These are phyloP conservation scores for Ectropis crepuscularia DNA, from an alignment of 2,888 invertebrate species.

Conservation along the genomic window DNA sequence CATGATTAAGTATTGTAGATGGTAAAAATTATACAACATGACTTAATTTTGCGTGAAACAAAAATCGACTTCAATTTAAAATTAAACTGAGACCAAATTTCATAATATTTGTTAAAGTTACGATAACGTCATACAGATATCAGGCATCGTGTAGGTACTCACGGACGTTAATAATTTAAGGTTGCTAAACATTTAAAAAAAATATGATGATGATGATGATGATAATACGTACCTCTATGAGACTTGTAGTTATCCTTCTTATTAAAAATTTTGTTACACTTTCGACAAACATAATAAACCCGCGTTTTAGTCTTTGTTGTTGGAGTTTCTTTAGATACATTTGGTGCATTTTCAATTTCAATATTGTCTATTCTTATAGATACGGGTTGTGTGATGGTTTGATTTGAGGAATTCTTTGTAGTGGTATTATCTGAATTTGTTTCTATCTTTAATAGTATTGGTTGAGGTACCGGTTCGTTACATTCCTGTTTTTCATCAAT, in stretches of 20 bases:
- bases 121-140: too few species aligned
- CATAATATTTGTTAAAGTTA: too few species aligned
- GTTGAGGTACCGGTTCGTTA: constrained; percentile 7
- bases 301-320: constrained; percentile 51
- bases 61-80: too few species aligned
- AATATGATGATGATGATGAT: background rate
- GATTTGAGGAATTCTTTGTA: background rate
- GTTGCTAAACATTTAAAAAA: too few species aligned
- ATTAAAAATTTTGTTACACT: constrained; percentile 71
- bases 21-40: too few species aligned
- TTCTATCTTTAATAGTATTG: constrained; percentile 15
- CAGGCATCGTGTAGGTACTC: too few species aligned
- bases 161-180: too few species aligned
- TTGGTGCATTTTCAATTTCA: constrained; percentile 19
- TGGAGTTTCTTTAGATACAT: constrained; percentile 12
- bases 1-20: too few species aligned
- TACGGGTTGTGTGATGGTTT: constrained; percentile 6
- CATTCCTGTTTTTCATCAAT: constrained; percentile 2
- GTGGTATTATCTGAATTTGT: constrained; percentile 9
- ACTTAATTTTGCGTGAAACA: too few species aligned
- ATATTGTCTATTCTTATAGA: constrained; percentile 14
- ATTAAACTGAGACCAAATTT: too few species aligned
- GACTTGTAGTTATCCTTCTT: constrained; percentile 74
- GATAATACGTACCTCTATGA: constrained; percentile 68
- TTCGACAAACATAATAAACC: constrained; percentile 61